phyloP scores from a whole-genome alignment of 2,888 invertebrate species.

The Scaeva pyrastri region DNA sequence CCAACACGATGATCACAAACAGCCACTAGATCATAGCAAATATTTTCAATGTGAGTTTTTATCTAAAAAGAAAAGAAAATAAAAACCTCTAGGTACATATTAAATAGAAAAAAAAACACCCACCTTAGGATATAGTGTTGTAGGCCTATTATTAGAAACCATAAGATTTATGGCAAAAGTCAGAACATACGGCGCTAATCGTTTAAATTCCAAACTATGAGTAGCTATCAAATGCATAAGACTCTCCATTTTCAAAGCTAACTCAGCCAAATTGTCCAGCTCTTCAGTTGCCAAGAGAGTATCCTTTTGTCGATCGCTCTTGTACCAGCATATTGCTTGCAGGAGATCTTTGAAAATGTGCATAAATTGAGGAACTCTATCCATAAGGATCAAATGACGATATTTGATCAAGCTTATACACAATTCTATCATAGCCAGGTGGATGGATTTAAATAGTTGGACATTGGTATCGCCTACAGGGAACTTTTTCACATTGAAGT shows the following conservation, averaged over 20 bases:
- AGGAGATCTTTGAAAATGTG: conserved; percentile 81
- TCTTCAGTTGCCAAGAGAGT: conserved; percentile 79
- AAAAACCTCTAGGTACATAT: not conserved
- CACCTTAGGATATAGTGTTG: conserved; percentile 83
- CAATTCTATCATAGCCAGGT: conserved; percentile 79
- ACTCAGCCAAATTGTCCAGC: conserved; percentile 80
- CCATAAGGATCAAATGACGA: conserved; percentile 79
- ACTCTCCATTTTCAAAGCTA: conserved; percentile 81
- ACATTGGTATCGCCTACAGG: conserved; percentile 78
- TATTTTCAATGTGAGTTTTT: conserved; percentile 82
- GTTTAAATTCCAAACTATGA: conserved; percentile 80
- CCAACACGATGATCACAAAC: conserved; percentile 83
- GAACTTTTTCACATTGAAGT: conserved; percentile 81
- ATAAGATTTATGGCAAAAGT: conserved; percentile 81
- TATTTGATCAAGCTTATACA: conserved; percentile 79
- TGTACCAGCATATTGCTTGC: conserved; percentile 82
- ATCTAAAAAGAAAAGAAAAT: conserved; percentile 78
- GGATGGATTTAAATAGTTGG: conserved; percentile 78
- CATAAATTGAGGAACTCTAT: conserved; percentile 82
- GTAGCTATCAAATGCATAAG: conserved; percentile 79
- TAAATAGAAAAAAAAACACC: conserved; percentile 19
- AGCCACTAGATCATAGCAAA: conserved; percentile 82
- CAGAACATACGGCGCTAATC: conserved; percentile 82
- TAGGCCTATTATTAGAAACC: conserved; percentile 81
- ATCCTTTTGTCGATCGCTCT: conserved; percentile 80